Evolutionary conservation across 2,797 vertebrate species (phyloP).

Genomic region (Falco rusticolus): DNA sequence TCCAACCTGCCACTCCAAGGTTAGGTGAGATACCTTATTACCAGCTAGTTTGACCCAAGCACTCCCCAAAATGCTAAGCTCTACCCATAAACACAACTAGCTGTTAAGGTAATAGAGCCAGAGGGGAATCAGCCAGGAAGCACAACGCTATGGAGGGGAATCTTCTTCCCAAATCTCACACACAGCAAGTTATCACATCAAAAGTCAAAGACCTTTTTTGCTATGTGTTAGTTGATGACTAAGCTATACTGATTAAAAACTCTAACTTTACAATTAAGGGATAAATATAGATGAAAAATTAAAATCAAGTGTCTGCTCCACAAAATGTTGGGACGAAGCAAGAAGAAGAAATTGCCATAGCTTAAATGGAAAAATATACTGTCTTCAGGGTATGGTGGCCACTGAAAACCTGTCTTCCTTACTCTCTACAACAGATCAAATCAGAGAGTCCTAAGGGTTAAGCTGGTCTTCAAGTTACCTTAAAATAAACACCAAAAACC

Average conservation of each 20-base stretch:
- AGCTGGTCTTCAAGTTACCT: neutral
- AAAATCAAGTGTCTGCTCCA: neutral
- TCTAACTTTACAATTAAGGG: neutral
- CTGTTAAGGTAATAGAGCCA: neutral
- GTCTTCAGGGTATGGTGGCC: neutral
- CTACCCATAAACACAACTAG: neutral
- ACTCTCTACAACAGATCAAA: neutral
- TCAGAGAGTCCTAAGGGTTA: neutral
- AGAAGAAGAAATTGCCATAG: neutral
- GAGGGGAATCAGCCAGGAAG: neutral
- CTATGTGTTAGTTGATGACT: neutral
- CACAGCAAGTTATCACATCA: neutral
- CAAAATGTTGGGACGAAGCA: neutral
- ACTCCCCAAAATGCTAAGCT: neutral
- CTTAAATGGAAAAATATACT: neutral
- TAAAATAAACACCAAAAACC: neutral
- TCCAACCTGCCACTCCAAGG: neutral
- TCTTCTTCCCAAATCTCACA: neutral
- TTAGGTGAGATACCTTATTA: neutral
- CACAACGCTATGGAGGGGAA: neutral
- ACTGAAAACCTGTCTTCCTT: neutral
- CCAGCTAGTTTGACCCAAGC: neutral
- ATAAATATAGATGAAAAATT: neutral
- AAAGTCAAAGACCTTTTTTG: neutral
- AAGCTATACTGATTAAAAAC: neutral